Conservation (phyloP, 2,113 vertebrate genomes). For the Bucco capensis region DNA sequence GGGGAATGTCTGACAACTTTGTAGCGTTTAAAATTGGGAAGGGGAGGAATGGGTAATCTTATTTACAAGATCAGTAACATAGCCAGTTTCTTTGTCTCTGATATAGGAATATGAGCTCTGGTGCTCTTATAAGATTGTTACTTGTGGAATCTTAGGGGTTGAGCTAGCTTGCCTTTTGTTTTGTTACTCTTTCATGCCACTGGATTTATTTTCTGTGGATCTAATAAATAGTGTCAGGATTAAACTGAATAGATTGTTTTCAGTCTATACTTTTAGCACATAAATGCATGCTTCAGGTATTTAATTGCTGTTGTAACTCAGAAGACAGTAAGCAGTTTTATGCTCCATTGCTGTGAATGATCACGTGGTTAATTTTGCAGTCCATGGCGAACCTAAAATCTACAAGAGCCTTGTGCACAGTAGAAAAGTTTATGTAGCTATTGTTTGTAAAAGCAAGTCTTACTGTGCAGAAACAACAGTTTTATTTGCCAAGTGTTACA, state of each 20-base stretch:
- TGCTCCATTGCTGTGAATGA: neutral
- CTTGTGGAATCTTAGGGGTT: neutral
- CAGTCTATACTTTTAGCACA: neutral
- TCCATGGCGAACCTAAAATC: neutral
- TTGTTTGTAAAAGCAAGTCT: neutral
- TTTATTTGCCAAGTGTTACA: neutral
- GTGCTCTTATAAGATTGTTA: neutral
- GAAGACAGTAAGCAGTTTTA: neutral
- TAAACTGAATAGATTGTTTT: neutral
- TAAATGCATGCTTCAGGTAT: neutral
- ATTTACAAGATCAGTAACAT: neutral
- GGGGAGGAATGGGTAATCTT: neutral
- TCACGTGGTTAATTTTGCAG: neutral
- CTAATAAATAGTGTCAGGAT: neutral
- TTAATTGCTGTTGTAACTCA: neutral
- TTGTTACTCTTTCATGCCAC: neutral
- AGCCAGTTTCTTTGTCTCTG: neutral
- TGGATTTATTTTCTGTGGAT: neutral
- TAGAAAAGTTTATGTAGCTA: neutral
- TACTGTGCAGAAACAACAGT: neutral
- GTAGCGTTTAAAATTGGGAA: neutral
- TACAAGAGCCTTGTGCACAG: neutral
- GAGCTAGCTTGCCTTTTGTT: neutral
- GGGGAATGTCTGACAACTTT: neutral
- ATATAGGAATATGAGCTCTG: neutral